Evolutionary conservation across 2,113 vertebrate species (phyloP), one percentile per base, ranked within the genome.

Genomic region (Nothobranchius furzeri): DNA sequence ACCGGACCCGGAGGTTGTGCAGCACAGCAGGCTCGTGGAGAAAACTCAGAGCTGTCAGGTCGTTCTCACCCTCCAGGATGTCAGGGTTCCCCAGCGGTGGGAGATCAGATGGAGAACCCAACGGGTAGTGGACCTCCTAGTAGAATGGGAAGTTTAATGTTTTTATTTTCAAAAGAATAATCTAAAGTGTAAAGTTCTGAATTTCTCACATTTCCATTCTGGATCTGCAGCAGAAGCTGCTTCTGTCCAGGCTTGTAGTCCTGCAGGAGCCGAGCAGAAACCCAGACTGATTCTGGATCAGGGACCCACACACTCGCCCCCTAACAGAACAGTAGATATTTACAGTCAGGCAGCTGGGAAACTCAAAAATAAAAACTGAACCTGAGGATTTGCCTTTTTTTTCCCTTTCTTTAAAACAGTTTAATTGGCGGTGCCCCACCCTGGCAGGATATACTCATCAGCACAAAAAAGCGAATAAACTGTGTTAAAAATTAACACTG

Each of bases 21-120:
- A 95, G 82, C 58, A 95, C 91, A 0, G 93, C 94, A 0, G 93
- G 88, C 72, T 95, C 95, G 0, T 94, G 93, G 9, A 94, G 92
- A 79, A 93, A 93, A 65, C 90, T 94, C 60, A 94, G 92, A 2
- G 54, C 90, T 0, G 93, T 94, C 55, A 94, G 89, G 82, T 93
- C 91, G 10, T 90, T 89, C 45, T 93, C 89, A 0, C 92, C 92
- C 0, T 87, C 90, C 73, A 93, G 85, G 71, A 93, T 92, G 65
- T 92, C 93, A 0, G 94, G 94, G 86, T 93, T 95, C 60, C 91
- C 90, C 72, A 93, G 86, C 0, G 87, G 92, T 0, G 93, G 94
- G 64, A 94, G 91, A 17, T 85, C 84, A 25, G 81, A 55, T 1
- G 78, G 58, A 24, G 80, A 64, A 13, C 0, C 45, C 0, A 91